phyloP scores from a whole-genome alignment of 2,113 vertebrate species.

The Oryzias melastigma region DNA sequence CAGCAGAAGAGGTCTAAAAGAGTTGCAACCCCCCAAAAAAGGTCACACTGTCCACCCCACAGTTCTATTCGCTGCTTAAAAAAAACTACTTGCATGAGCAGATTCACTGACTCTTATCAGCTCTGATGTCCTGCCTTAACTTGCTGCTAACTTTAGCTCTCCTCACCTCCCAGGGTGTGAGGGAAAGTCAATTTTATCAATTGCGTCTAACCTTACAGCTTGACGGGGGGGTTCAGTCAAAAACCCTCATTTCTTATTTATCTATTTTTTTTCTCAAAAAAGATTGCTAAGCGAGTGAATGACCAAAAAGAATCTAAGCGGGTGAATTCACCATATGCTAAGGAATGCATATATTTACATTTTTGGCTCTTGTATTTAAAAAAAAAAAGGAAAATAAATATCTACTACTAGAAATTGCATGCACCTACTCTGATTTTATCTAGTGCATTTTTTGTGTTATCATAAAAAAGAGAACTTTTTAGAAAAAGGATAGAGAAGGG shows the following conservation, averaged over 20 bases:
- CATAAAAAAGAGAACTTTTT: too few relatives aligned
- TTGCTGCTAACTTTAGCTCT: constrained; percentile 48
- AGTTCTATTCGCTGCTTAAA: background rate
- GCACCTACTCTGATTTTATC: too few relatives aligned
- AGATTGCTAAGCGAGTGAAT: too few relatives aligned
- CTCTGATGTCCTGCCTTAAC: constrained; percentile 32
- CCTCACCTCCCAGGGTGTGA: constrained; percentile 24
- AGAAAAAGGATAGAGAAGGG: too few relatives aligned
- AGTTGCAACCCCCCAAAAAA: background rate
- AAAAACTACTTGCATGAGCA: constrained; percentile 29
- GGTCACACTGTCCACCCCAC: background rate
- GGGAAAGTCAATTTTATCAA: constrained; percentile 57
- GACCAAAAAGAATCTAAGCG: too few relatives aligned
- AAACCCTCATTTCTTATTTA: background rate
- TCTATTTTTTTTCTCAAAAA: constrained; percentile 31
- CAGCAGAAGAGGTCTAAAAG: background rate
- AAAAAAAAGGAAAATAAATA: too few relatives aligned
- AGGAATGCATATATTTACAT: too few relatives aligned
- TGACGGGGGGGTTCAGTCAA: constrained; percentile 8
- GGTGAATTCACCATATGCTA: too few relatives aligned
- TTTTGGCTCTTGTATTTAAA: too few relatives aligned
- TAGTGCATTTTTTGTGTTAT: too few relatives aligned
- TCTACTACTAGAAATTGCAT: too few relatives aligned
- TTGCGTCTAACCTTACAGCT: constrained; percentile 43
- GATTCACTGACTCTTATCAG: constrained; percentile 44